Base-by-base conservation (phyloP, 2,113 vertebrate species). In the human region DNA sequence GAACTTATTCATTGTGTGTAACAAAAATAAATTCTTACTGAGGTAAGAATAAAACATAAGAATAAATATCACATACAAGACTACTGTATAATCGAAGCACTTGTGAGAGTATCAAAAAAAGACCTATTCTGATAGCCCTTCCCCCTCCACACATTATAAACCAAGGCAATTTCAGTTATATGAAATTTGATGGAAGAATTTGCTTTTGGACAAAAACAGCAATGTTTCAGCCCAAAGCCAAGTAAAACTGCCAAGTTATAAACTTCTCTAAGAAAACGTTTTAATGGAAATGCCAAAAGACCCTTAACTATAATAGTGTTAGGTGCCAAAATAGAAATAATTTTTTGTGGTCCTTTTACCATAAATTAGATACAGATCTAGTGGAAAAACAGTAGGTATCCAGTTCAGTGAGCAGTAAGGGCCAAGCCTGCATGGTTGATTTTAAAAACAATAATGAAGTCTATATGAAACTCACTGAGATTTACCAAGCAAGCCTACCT, bases 221-320 rank as follows among this genome's bases (percentile, higher is more conserved):
- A 98, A 95, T 92, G 96, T 98, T 98, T 98, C 87, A 98, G 98
- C 97, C 98, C 98, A 98, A 98, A 98, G 98, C 98, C 98, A 98
- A 98, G 97, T 97, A 98, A 98, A 98, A 98, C 85, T 96, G 8
- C 98, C 97, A 98, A 98, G 97, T 98, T 98, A 98, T 98, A 99
- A 99, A 98, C 96, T 96, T 98, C 97, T 98, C 96, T 98, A 98
- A 98, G 96, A 95, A 98, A 98, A 97, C 52, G 93, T 98, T 98
- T 98, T 98, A 98, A 98, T 98, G 96, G 97, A 98, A 98, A 98
- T 98, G 97, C 98, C 99, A 99, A 98, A 97, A 99, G 97, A 98
- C 97, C 87, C 94, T 98, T 98, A 99, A 98, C 98, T 98, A 97
- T 97, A 98, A 97, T 76, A 92, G 92, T 95, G 70, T 96, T 98